Conservation (phyloP, 92 coral and sea anemone species). For the Umimayanthus kanabou region DNA sequence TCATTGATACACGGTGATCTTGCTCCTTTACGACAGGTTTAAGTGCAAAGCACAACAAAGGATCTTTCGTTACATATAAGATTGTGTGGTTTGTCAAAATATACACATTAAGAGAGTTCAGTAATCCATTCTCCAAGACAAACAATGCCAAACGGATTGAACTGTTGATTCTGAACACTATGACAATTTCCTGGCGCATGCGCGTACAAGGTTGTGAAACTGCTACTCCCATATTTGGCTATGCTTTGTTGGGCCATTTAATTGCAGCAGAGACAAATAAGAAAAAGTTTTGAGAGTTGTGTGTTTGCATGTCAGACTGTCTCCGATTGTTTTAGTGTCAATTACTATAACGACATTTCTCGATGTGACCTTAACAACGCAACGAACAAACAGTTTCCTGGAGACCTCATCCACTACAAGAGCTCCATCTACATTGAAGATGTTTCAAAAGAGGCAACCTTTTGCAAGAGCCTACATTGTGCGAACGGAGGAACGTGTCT, state of each 20-base stretch:
- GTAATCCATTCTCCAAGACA: neutral
- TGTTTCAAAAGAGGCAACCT: neutral
- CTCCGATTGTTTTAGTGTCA: slow-evolving; percentile 12
- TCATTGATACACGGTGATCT: no score
- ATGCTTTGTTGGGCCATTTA: slow-evolving; percentile 3
- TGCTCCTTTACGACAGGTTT: no score
- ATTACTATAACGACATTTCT: neutral
- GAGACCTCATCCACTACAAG: neutral
- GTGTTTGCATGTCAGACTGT: no score
- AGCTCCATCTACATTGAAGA: no score
- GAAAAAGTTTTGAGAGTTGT: no score
- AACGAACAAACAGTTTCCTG: slow-evolving; percentile 12
- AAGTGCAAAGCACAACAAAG: no score
- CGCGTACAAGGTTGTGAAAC: neutral
- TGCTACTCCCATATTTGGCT: slow-evolving; percentile 18
- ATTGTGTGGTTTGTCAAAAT: no score
- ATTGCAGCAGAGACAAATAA: slow-evolving; percentile 2
- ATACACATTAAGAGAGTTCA: no score
- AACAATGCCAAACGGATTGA: neutral
- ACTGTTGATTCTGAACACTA: neutral
- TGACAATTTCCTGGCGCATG: neutral
- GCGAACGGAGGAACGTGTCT: slow-evolving; percentile 17
- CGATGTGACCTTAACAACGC: slow-evolving; percentile 20
- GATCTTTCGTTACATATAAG: no score
- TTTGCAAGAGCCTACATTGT: neutral